Percentiles rank a stretch among this genome's conserved stretches.
Conservation (phyloP, 2,888 invertebrate species). For the Agriotes lineatus region DNA sequence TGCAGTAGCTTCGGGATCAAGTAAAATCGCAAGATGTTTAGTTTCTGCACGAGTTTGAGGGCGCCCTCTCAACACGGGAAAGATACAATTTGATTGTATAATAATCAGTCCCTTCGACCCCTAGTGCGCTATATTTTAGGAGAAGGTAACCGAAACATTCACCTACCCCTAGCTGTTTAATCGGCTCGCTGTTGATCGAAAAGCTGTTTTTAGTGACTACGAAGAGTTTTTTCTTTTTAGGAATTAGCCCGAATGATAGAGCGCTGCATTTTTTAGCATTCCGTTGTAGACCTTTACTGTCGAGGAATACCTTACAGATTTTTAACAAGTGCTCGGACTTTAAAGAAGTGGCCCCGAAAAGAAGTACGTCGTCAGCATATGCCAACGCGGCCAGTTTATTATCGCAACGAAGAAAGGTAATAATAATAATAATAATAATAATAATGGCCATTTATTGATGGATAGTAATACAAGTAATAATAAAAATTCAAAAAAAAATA, state of each 20-base stretch:
- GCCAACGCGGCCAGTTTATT: neutral
- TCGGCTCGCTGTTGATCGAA: neutral
- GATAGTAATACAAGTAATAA: too few relatives aligned
- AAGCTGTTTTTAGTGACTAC: neutral
- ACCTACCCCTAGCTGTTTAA: neutral
- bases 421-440: too few relatives aligned
- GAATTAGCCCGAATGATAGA: neutral
- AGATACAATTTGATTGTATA: neutral
- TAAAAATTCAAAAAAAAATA: too few relatives aligned
- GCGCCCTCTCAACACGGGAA: neutral
- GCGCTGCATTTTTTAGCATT: neutral
- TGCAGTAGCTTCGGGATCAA: neutral
- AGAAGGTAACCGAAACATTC: neutral
- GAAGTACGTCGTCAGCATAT: neutral
- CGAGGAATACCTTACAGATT: neutral
- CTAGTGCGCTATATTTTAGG: neutral
- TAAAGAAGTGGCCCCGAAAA: neutral
- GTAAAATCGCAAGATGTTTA: neutral
- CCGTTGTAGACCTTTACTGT: neutral
- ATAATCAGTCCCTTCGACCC: neutral
- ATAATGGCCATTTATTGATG: too few relatives aligned
- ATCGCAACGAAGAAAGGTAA: too few relatives aligned
- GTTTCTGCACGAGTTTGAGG: neutral
- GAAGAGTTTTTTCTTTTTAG: neutral
- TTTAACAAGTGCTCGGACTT: neutral